Evolutionary conservation across 2,113 vertebrate species (phyloP), one percentile per base, ranked within the genome.

Genomic region (Nyctereutes procyonoides): DNA sequence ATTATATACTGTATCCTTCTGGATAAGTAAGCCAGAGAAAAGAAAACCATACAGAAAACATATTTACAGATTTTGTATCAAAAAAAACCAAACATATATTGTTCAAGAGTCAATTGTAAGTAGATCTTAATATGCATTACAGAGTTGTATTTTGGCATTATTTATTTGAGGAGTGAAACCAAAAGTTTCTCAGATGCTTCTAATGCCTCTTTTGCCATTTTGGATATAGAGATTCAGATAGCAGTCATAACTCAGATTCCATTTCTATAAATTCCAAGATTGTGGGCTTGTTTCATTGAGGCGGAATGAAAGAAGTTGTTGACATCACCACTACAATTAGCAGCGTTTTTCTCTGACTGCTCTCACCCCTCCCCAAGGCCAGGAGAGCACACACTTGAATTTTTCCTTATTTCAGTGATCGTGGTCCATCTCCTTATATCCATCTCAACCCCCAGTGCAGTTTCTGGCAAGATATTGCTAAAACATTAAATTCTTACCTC

Each of bases 51-150:
- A 69, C 67, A 69, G 67, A 69, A 69, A 69, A 69, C 35, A 69
- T n/a, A 20, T 69, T 35, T 35, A 69, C 35, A 69, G 32, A 43
- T 69, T 35, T n/a, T 69, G 32, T 35, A 69, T 69, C 17, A 19
- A 69, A 69, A 69, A 69, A 69, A 69, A 16, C 35, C 16, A 35
- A 69, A 35, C 0, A 8, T 69, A 13, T 17, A 2, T 69, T 69
- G 67, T 69, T 69, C 67, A 69, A 69, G 67, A 35, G 67, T 69
- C 67, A 17, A 20, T n/a, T 35, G 17, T 69, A 35, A 35, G 94
- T 94, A 83, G 32, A 94, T 87, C 60, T 83, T 88, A 93, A 74
- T 86, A 96, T 95, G 12, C 13, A 60, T 80, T 85, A 51, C 13
- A 81, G 63, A 80, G 74, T 19, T 84, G 62, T 67, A n/a, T 90